Evolutionary conservation across 2,113 vertebrate genomes (phyloP).

Genomic region (Madoqua kirkii): DNA sequence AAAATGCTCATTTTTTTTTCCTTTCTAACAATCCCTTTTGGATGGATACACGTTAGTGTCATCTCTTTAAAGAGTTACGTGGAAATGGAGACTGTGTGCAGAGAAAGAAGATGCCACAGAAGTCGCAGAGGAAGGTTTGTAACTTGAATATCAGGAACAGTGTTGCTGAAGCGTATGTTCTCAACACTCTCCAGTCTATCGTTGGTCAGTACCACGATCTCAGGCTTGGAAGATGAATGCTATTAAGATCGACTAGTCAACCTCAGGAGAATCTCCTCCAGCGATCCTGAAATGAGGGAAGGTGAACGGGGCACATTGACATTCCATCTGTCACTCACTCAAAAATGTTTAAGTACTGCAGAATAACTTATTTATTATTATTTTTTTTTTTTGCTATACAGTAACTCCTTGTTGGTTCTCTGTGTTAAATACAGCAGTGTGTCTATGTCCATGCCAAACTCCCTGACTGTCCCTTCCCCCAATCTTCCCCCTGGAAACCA

Average conservation of each 20-base stretch:
- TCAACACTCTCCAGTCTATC: neutral
- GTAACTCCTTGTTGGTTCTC: neutral
- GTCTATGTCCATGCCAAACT: no score
- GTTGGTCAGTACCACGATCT: neutral
- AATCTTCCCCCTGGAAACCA: no score
- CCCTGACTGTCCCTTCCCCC: no score
- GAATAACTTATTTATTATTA: no score
- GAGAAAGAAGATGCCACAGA: neutral
- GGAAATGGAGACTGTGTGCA: slow-evolving; percentile 44
- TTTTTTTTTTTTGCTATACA: neutral
- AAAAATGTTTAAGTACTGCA: neutral
- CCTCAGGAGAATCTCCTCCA: neutral
- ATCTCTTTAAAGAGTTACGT: neutral
- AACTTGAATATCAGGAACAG: neutral
- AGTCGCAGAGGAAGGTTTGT: slow-evolving; percentile 46
- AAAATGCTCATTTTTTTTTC: neutral
- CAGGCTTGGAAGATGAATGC: slow-evolving; percentile 55
- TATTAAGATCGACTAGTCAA: neutral
- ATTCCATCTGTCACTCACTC: neutral
- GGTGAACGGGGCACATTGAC: neutral
- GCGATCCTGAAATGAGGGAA: neutral
- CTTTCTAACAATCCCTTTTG: neutral
- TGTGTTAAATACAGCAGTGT: accelerated
- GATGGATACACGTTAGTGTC: neutral
- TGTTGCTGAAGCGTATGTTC: slow-evolving; percentile 23